phyloP scores from a whole-genome alignment of 2,888 invertebrate species.

The Napeogenes inachia region DNA sequence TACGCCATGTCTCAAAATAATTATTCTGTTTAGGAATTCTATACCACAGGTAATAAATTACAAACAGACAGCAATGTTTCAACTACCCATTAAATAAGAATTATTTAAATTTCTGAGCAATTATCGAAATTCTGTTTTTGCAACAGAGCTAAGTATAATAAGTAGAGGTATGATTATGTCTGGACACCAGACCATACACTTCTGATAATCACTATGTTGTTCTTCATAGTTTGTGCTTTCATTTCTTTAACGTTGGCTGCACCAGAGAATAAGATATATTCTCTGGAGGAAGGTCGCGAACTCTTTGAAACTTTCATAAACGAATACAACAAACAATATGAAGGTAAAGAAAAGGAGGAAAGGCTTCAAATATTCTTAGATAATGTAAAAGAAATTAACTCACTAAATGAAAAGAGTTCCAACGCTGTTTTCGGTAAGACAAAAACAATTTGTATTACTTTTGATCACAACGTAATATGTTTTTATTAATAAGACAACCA shows the following conservation, averaged over 20 bases:
- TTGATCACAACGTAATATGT: too few relatives aligned
- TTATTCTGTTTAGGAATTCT: too few relatives aligned
- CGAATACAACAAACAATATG: not conserved
- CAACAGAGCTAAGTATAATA: not conserved
- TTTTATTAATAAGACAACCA: too few relatives aligned
- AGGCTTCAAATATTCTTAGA: slow-evolving; percentile 2
- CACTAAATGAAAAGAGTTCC: not conserved
- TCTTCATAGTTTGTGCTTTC: not conserved
- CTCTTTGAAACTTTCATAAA: not conserved
- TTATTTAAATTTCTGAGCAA: too few relatives aligned
- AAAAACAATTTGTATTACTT: not conserved
- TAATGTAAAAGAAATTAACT: slow-evolving; percentile 1
- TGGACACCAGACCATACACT: not conserved
- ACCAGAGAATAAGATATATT: not conserved
- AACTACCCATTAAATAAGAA: too few relatives aligned
- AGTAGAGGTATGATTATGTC: not conserved
- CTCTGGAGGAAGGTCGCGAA: slow-evolving; percentile 17
- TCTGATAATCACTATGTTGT: not conserved
- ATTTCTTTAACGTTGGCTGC: not conserved
- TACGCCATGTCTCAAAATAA: too few relatives aligned
- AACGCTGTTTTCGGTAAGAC: slow-evolving; percentile 1
- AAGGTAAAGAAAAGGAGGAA: not conserved
- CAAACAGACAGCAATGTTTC: too few relatives aligned
- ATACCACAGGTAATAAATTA: too few relatives aligned
- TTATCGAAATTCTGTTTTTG: too few relatives aligned